phyloP scores from a whole-genome alignment of 1,140 invertebrate species.

The Kradibia gibbosae region DNA sequence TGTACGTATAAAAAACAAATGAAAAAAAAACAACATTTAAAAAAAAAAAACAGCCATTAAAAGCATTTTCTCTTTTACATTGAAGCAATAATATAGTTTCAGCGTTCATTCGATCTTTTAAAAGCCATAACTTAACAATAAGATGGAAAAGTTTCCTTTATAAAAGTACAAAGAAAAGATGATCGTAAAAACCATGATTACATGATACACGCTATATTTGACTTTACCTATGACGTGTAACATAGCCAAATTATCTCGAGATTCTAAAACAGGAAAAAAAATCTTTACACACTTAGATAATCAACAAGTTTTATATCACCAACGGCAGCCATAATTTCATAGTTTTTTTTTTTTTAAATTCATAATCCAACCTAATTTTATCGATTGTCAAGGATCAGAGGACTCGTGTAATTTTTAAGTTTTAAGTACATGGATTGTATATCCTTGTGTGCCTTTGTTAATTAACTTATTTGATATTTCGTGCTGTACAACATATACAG shows the following conservation, averaged over 20 bases:
- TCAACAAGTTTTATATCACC: conserved; percentile 23
- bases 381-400: not conserved
- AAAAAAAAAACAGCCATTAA: conserved; percentile 2
- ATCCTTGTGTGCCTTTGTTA: not conserved
- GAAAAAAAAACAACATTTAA: not conserved
- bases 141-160: conserved; percentile 5
- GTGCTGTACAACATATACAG: not conserved
- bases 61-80: conserved; percentile 27
- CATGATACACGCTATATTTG: conserved; percentile 58
- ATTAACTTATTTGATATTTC: not conserved
- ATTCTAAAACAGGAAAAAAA: conserved; percentile 71
- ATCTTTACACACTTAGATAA: conserved; percentile 30
- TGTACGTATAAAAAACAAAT: not conserved
- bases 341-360: not conserved
- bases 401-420: not conserved
- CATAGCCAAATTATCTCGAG: conserved; percentile 70
- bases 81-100: conserved; percentile 8
- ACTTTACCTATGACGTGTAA: conserved; percentile 73
- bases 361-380: not conserved
- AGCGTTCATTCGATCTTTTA: conserved; percentile 3
- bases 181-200: conserved; percentile 55
- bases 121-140: conserved; percentile 52
- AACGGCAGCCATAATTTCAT: not conserved
- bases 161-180: conserved; percentile 15
- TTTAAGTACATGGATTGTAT: not conserved